Conservation (phyloP, 2,797 vertebrate species). For the Microctenopoma lineatum region DNA sequence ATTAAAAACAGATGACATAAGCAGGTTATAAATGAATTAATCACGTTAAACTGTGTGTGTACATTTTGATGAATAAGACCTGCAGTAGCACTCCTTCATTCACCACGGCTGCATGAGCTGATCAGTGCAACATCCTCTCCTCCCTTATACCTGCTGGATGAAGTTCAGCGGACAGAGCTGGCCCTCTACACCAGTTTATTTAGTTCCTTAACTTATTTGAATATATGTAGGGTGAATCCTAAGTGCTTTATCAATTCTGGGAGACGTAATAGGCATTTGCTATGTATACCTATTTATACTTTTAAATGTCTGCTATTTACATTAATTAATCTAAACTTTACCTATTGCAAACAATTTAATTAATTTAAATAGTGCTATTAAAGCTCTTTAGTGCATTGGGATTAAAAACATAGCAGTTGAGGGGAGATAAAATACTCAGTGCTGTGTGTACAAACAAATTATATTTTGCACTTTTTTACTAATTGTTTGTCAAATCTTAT, state of each 20-base stretch:
- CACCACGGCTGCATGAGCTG: no score
- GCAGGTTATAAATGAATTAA: no score
- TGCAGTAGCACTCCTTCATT: no score
- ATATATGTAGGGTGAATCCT: slow-evolving; percentile 14
- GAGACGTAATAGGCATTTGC: slow-evolving; percentile 17
- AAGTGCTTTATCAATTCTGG: slow-evolving; percentile 30
- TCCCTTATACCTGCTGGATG: no score
- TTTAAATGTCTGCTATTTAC: slow-evolving; percentile 35
- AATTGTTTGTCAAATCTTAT: slow-evolving; percentile 2
- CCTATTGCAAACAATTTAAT: slow-evolving; percentile 44
- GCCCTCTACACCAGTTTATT: no score
- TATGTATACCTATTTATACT: slow-evolving; percentile 35
- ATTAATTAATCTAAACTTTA: slow-evolving; percentile 46
- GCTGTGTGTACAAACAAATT: not conserved
- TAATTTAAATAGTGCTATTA: slow-evolving; percentile 41
- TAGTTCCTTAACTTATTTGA: no score
- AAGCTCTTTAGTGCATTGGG: slow-evolving; percentile 34
- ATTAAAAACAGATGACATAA: no score
- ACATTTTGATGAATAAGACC: no score
- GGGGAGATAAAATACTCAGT: slow-evolving; percentile 29
- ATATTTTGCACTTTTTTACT: not conserved
- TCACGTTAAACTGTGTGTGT: no score
- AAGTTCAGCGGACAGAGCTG: no score
- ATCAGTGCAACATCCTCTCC: no score
- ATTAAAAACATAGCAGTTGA: slow-evolving; percentile 41